phyloP scores from a whole-genome alignment of 1,140 invertebrate species.

The Platorchestia sp. region DNA sequence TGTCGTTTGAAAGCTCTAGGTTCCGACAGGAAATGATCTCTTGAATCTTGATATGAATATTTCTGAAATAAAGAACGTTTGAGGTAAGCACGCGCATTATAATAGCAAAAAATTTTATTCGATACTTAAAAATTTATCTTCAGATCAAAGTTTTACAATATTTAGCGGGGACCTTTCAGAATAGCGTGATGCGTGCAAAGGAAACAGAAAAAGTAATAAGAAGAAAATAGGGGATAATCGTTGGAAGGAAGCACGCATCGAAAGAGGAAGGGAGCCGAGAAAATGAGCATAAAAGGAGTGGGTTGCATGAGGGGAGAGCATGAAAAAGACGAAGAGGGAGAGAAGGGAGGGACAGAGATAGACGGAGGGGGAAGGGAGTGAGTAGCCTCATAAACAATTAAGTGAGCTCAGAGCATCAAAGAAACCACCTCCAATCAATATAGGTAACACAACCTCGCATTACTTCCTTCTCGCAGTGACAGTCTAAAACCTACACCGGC shows the following conservation, averaged over 20 bases:
- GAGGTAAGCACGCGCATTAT: neutral
- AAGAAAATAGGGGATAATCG: neutral
- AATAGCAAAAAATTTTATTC: neutral
- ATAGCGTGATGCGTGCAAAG: neutral
- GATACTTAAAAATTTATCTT: neutral
- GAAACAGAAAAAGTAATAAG: neutral
- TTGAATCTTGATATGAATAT: neutral
- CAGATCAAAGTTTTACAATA: neutral
- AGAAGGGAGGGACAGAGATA: neutral
- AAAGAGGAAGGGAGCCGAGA: neutral
- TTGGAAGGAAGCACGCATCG: neutral
- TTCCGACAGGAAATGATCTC: no score
- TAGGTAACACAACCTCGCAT: constrained; percentile 52
- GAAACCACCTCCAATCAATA: constrained; percentile 55
- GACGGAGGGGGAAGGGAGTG: neutral
- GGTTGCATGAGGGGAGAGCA: neutral
- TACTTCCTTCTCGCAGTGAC: constrained; percentile 48
- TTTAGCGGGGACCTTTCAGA: neutral
- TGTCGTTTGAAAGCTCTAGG: no score
- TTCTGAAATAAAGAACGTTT: neutral
- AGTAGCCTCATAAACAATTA: constrained; percentile 41
- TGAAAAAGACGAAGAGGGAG: neutral
- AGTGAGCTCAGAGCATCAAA: constrained; percentile 55
- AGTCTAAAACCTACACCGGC: constrained; percentile 51
- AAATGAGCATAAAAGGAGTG: neutral